phyloP scores from a whole-genome alignment of 2,888 invertebrate species.

The Nipponacmea schrenckii region DNA sequence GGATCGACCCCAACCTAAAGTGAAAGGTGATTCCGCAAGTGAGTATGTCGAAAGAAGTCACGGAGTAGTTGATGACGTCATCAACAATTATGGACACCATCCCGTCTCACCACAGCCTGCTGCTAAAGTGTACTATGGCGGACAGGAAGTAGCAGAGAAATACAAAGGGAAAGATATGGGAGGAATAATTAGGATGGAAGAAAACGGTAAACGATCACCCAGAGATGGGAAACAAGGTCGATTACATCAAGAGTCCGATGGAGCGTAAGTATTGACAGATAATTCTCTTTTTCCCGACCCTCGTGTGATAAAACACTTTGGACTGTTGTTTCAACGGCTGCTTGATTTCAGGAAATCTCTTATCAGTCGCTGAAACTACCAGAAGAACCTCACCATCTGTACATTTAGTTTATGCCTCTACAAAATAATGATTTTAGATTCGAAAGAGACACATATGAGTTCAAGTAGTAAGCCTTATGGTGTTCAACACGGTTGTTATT shows the following conservation, averaged over 20 bases:
- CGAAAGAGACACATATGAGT: too few relatives aligned
- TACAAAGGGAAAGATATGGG: constrained; percentile 56
- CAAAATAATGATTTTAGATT: too few relatives aligned
- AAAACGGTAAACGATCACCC: constrained; percentile 31
- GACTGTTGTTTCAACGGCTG: too few relatives aligned
- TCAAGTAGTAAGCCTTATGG: too few relatives aligned
- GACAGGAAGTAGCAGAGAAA: constrained; percentile 48
- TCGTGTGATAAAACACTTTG: too few relatives aligned
- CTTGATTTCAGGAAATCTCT: too few relatives aligned
- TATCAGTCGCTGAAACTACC: too few relatives aligned
- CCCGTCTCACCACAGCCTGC: constrained; percentile 39
- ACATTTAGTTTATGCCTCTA: too few relatives aligned
- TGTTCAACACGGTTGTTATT: too few relatives aligned
- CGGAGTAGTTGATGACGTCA: constrained; percentile 44
- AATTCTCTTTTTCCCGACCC: too few relatives aligned
- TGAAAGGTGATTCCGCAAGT: constrained; percentile 51
- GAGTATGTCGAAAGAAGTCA: constrained; percentile 55
- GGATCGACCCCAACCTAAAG: constrained; percentile 44
- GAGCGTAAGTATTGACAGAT: constrained; percentile 44
- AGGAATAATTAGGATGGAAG: constrained; percentile 54
- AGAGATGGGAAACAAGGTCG: constrained; percentile 45
- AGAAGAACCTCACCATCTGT: too few relatives aligned
- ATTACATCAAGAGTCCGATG: constrained; percentile 53
- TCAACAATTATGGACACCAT: constrained; percentile 47
- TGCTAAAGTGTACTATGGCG: constrained; percentile 48